phyloP scores from a whole-genome alignment of 2,888 invertebrate species.

The Lasioglossum leucozonium region DNA sequence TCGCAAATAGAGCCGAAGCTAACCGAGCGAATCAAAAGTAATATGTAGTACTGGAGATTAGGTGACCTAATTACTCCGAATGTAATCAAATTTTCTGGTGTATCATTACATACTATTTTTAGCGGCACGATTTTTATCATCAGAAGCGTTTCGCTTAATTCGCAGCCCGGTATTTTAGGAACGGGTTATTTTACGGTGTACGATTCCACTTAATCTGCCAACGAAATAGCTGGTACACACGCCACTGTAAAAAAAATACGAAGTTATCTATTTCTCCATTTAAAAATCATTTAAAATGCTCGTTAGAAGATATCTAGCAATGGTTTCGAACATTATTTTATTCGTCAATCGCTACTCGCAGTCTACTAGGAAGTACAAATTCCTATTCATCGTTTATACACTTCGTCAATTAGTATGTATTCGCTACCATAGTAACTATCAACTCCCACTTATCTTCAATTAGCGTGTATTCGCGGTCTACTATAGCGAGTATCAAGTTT shows the following conservation, averaged over 20 bases:
- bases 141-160: not conserved
- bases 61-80: not conserved
- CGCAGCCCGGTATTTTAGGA: not conserved
- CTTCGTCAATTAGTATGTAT: not conserved
- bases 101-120: not conserved
- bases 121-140: not conserved
- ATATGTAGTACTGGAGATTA: not conserved
- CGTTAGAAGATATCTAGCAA: too few relatives aligned
- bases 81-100: conserved; percentile 1
- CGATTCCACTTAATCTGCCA: not conserved
- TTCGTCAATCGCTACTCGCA: not conserved
- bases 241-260: not conserved
- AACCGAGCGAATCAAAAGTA: not conserved
- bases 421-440: too few relatives aligned
- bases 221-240: not conserved
- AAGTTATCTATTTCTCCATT: not conserved
- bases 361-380: not conserved
- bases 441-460: not conserved
- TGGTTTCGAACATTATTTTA: not conserved
- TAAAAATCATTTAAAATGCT: too few relatives aligned
- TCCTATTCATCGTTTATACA: not conserved
- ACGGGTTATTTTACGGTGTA: not conserved
- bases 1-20: not conserved
- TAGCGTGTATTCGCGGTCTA: not conserved
- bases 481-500: not conserved